phyloP scores from a whole-genome alignment of 2,113 vertebrate species.

The Dendropsophus ebraccatus region DNA sequence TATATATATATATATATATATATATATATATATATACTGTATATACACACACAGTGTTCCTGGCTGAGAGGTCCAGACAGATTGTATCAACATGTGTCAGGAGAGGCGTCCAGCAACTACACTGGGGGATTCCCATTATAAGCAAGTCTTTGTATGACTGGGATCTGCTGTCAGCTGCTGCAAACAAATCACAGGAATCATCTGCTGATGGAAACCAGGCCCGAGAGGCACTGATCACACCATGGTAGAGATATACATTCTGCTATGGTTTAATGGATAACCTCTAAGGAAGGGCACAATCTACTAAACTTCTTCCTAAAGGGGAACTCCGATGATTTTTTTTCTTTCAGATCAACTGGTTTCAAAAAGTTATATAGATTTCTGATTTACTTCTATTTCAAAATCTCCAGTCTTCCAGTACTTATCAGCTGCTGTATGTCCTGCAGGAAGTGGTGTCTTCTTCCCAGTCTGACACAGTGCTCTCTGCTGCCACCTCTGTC shows the following conservation, averaged over 20 bases:
- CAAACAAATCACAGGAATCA: conserved; percentile 1
- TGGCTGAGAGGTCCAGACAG: conserved; percentile 12
- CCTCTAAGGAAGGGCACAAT: not conserved
- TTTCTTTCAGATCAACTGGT: too few species aligned
- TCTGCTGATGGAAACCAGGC: not conserved
- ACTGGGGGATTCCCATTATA: conserved; percentile 17
- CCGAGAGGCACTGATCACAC: not conserved
- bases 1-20: not conserved
- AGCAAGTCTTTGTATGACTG: conserved; percentile 24
- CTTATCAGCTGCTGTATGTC: too few species aligned
- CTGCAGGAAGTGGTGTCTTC: too few species aligned
- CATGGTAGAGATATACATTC: not conserved
- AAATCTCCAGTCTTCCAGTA: too few species aligned
- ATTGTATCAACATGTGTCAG: conserved; percentile 18
- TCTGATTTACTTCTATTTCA: too few species aligned
- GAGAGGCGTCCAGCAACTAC: not conserved
- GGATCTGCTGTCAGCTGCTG: not conserved
- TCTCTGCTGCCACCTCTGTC: too few species aligned
- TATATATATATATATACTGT: not conserved
- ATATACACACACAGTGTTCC: not conserved
- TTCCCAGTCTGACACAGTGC: too few species aligned
- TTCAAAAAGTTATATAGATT: too few species aligned
- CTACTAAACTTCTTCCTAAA: not conserved
- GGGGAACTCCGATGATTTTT: too few species aligned
- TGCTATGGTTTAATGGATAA: too few species aligned